Evolutionary conservation across 1,140 invertebrate species (phyloP), one percentile per base, ranked within the genome.

Genomic region (Scaptomyza montana): DNA sequence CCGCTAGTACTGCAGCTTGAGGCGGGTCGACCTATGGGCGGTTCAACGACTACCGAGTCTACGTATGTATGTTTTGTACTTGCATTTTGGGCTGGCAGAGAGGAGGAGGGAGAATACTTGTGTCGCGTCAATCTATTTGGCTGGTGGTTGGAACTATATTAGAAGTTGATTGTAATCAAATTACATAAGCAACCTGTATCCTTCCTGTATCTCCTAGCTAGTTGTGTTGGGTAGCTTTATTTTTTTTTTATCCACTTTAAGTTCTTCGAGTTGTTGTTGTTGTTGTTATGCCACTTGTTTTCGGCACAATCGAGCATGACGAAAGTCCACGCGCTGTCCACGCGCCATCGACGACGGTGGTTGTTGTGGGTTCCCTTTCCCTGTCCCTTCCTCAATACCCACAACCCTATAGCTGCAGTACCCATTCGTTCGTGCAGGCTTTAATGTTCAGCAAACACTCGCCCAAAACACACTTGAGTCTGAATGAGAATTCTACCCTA

Each of bases 141-240:
- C 60, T 65, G 70, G 84, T 89, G 79, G 84, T 79, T 84, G 79
- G 47, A 74, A 75, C 73, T 84, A 79, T 89, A 89, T 89, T 89
- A 80, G 80, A 85, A 78, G 71, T 87, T 90, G 90, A 91, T 91
- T 89, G 85, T 90, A 89, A 91, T 91, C 90, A 91, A 89, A 91
- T 91, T 91, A 90, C 77, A 79, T 73, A 81, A 91, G 80, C 86
- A 91, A 90, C 85, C 86, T 90, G 90, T 90, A 3, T 25, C 21
- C 21, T 25, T 91, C 61, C 71, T 8, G 47, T 51, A 51, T 54
- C 49, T 73, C 36, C 33, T n/a, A 33, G 30, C 30, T 33, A 33
- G 4, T 33, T 33, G 30, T 62, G 55, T 46, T 64, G 50, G 63
- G 36, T 30, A 74, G 60, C 64, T 65, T 28, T 28, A 41, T 41